Percentiles rank a stretch among this genome's conserved stretches.
phyloP scores from a whole-genome alignment of 2,797 vertebrate genomes.

The Liparis tanakae region DNA sequence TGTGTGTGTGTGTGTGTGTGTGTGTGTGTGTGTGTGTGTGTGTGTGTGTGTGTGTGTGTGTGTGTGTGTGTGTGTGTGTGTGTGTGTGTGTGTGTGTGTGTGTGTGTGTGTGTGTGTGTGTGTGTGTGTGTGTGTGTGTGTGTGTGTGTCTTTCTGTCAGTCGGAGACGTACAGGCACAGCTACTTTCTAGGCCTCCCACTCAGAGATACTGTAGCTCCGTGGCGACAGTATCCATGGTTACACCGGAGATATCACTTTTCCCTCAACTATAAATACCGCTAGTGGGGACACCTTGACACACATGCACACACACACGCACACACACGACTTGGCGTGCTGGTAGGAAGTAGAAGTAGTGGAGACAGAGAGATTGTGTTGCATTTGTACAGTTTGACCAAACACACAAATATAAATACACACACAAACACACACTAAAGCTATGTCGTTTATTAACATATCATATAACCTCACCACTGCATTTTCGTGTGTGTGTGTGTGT shows the following conservation, averaged over 20 bases:
- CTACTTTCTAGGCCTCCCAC: slow-evolving; percentile 73
- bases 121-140: slow-evolving; percentile 9
- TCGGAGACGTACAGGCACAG: too few species aligned
- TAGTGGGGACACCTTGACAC: slow-evolving; percentile 81
- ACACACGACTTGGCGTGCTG: slow-evolving; percentile 31
- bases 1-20: slow-evolving; percentile 17
- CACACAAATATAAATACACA: too few species aligned
- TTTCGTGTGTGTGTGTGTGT: slow-evolving; percentile 8
- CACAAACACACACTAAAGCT: not conserved
- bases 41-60: slow-evolving; percentile 6
- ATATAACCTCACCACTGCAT: slow-evolving; percentile 47
- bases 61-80: slow-evolving; percentile 11
- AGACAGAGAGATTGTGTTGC: slow-evolving; percentile 57
- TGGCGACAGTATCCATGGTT: slow-evolving; percentile 87
- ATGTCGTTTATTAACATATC: slow-evolving; percentile 55
- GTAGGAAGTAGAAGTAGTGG: slow-evolving; percentile 49
- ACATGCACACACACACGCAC: slow-evolving; percentile 39
- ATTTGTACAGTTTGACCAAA: slow-evolving; percentile 40
- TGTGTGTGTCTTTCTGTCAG: too few species aligned
- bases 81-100: slow-evolving; percentile 17
- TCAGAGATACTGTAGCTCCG: slow-evolving; percentile 74
- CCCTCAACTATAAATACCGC: slow-evolving; percentile 84
- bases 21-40: slow-evolving; percentile 2
- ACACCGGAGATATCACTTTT: slow-evolving; percentile 85
- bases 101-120: slow-evolving; percentile 2